Percentiles rank a stretch among this genome's conserved stretches.
Conservation (phyloP, 2,888 invertebrate species). For the Sinhomidia bicolor region DNA sequence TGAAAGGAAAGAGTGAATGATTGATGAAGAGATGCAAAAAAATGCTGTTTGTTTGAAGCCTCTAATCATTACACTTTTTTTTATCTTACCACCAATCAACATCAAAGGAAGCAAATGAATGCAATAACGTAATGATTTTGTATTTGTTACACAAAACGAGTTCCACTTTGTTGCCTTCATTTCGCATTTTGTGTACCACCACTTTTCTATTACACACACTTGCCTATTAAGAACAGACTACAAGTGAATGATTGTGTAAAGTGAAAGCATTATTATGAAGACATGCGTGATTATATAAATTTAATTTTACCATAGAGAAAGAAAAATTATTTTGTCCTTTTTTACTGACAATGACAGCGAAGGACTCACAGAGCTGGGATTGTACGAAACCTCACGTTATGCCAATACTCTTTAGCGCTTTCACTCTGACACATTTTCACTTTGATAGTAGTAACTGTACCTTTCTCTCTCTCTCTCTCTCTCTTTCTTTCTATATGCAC, state of each 20-base stretch:
- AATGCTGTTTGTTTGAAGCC: background rate
- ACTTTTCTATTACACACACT: too few relatives aligned
- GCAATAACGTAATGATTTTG: background rate
- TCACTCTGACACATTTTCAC: background rate
- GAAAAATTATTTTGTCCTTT: background rate
- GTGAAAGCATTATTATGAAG: too few relatives aligned
- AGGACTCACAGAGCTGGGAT: background rate
- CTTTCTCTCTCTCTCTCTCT: background rate
- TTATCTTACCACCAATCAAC: background rate
- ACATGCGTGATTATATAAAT: too few relatives aligned
- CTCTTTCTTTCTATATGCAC: background rate
- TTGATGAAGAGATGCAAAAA: background rate
- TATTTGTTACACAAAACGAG: background rate
- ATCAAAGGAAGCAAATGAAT: slow-evolving; percentile 19
- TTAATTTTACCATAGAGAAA: background rate
- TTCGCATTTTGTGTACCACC: too few relatives aligned
- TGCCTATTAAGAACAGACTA: too few relatives aligned
- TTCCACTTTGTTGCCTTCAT: too few relatives aligned
- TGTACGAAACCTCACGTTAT: background rate
- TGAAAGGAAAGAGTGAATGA: background rate
- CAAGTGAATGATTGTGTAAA: too few relatives aligned
- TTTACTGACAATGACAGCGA: background rate
- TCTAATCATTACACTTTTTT: background rate
- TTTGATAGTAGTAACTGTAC: background rate
- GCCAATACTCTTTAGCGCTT: background rate